Percentiles rank a stretch among this genome's conserved stretches.
These are phyloP conservation scores for Xiphophorus maculatus DNA, from an alignment of 2,113 vertebrate genomes.

Conservation along the genomic window DNA sequence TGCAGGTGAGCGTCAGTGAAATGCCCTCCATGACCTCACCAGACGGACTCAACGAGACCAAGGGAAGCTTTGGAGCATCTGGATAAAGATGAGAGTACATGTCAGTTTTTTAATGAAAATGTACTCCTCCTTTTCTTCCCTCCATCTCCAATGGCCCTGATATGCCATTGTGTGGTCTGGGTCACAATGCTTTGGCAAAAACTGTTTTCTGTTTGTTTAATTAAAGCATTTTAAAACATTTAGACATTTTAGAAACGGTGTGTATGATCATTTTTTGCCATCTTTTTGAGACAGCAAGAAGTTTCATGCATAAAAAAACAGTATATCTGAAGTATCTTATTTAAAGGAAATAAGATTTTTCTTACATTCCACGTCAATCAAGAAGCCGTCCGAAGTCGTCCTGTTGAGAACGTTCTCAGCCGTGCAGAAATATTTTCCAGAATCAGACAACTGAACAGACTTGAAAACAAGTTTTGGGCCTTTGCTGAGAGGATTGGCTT, in stretches of 20 bases:
- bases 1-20: background rate
- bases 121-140: too few species aligned
- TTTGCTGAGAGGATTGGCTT: background rate
- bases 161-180: too few species aligned
- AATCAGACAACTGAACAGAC: background rate
- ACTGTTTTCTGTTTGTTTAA: too few species aligned
- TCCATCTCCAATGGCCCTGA: too few species aligned
- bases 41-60: background rate
- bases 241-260: too few species aligned
- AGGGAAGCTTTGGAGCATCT: background rate
- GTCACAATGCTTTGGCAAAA: too few species aligned
- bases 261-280: too few species aligned
- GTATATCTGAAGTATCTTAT: background rate
- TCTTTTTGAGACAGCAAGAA: too few species aligned
- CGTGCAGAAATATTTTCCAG: constrained; percentile 14
- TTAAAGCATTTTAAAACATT: too few species aligned
- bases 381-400: background rate
- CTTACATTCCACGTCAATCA: constrained; percentile 9
- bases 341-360: background rate
- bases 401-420: background rate
- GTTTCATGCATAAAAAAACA: too few species aligned
- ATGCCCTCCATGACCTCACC: constrained; percentile 15
- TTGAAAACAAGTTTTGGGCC: background rate
- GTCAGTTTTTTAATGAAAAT: too few species aligned
- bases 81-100: background rate